These are phyloP conservation scores for Antheraea yamamai DNA, from an alignment of 2,888 invertebrate species.

Conservation along the genomic window DNA sequence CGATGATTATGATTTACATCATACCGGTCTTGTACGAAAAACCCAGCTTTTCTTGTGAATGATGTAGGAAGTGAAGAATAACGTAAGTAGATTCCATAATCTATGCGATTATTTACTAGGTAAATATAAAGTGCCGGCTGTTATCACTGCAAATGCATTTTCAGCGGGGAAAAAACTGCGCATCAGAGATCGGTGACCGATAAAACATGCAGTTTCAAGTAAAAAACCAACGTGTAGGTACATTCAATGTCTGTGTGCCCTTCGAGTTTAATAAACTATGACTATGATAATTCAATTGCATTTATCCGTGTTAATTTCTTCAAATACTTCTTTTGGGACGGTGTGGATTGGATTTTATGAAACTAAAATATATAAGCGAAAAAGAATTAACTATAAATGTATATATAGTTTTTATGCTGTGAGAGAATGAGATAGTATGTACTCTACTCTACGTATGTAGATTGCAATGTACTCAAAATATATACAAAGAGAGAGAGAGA, in stretches of 20 bases:
- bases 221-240: not conserved
- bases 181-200: constrained; percentile 45
- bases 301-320: not conserved
- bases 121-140: not conserved
- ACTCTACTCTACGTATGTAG: too few relatives aligned
- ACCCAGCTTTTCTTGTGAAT: not conserved
- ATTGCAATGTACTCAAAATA: too few relatives aligned
- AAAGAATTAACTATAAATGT: too few relatives aligned
- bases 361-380: too few relatives aligned
- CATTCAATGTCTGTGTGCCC: not conserved
- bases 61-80: not conserved
- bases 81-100: not conserved
- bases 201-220: constrained; percentile 41
- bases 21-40: not conserved
- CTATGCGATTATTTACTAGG: not conserved
- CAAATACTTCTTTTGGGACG: too few relatives aligned
- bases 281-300: not conserved
- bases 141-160: constrained; percentile 39
- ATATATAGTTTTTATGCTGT: too few relatives aligned
- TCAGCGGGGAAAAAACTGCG: constrained; percentile 38
- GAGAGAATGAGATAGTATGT: too few relatives aligned
- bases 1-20: too few relatives aligned
- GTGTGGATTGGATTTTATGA: too few relatives aligned
- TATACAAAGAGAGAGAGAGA: too few relatives aligned
- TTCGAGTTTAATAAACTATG: not conserved